Percentiles rank a stretch among this genome's conserved stretches.
Evolutionary conservation across 2,113 vertebrate genomes (phyloP).

Genomic region (Philantomba maxwellii): DNA sequence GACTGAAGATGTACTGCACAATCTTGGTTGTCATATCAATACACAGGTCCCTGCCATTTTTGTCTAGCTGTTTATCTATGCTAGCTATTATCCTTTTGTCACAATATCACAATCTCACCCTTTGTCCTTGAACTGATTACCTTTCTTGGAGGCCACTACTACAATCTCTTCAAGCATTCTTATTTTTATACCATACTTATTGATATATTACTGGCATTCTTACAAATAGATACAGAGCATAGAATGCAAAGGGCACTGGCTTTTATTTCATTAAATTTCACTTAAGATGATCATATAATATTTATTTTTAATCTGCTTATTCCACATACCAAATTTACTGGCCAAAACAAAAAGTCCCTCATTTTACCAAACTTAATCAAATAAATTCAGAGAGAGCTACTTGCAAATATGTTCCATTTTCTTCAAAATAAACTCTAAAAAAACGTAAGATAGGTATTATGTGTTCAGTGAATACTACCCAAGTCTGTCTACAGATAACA

Average conservation of each 20-base stretch:
- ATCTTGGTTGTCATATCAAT: background rate
- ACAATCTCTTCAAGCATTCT: background rate
- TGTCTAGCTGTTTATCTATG: background rate
- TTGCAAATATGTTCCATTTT: background rate
- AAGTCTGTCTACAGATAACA: background rate
- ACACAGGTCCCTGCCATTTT: background rate
- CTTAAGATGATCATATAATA: background rate
- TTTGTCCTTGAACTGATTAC: background rate
- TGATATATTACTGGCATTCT: background rate
- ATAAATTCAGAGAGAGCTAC: background rate
- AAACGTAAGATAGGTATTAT: background rate
- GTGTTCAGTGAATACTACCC: background rate
- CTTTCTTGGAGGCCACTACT: background rate
- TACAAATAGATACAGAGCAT: background rate
- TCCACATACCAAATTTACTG: constrained; percentile 17
- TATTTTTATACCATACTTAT: background rate
- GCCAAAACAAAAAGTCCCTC: background rate
- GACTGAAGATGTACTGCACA: background rate
- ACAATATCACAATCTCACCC: background rate
- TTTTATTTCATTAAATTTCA: constrained; percentile 25
- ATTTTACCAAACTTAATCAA: background rate
- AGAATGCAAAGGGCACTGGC: background rate
- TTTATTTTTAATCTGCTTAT: background rate
- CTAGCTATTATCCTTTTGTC: background rate
- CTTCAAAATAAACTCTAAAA: background rate